These are phyloP conservation scores for Callyntrura guangdongensis DNA, from an alignment of 2,888 invertebrate species.

Conservation along the genomic window DNA sequence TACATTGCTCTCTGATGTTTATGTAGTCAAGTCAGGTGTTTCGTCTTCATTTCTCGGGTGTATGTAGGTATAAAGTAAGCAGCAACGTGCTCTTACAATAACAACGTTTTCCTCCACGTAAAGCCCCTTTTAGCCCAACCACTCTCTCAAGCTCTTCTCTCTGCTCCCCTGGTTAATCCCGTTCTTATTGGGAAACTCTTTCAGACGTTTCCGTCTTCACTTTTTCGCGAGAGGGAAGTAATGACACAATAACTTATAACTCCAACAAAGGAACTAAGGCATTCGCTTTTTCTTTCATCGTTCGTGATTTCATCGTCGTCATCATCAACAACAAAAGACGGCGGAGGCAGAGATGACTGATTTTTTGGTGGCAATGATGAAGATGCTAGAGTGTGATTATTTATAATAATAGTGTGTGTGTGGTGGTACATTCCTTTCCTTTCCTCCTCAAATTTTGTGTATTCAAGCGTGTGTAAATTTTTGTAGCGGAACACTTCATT, in stretches of 20 bases:
- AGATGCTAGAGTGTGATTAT: constrained; percentile 38
- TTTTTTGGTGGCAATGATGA: constrained; percentile 45
- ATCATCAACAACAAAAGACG: no score
- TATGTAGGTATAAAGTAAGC: no score
- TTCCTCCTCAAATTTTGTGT: constrained; percentile 3
- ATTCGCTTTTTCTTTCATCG: not conserved
- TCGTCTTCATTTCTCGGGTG: constrained; percentile 51
- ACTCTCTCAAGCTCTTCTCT: constrained; percentile 28
- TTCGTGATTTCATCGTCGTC: constrained; percentile 6
- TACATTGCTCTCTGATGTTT: constrained; percentile 46
- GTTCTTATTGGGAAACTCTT: constrained; percentile 48
- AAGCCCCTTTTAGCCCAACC: constrained; percentile 3
- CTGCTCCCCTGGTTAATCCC: constrained; percentile 57
- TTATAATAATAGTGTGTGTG: constrained; percentile 20
- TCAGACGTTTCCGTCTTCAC: not conserved
- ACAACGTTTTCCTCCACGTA: not conserved
- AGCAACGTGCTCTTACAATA: constrained; percentile 5
- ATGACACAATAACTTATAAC: constrained; percentile 1
- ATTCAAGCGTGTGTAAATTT: no score
- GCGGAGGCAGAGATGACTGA: constrained; percentile 47
- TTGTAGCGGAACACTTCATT: constrained; percentile 65
- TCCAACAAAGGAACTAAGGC: not conserved
- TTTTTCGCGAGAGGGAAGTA: constrained; percentile 29
- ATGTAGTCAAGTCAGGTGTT: constrained; percentile 74
- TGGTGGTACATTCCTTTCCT: not conserved